Evolutionary conservation across 2,113 vertebrate species (phyloP), one percentile per base, ranked within the genome.

Genomic region (Megaceryle torquata): DNA sequence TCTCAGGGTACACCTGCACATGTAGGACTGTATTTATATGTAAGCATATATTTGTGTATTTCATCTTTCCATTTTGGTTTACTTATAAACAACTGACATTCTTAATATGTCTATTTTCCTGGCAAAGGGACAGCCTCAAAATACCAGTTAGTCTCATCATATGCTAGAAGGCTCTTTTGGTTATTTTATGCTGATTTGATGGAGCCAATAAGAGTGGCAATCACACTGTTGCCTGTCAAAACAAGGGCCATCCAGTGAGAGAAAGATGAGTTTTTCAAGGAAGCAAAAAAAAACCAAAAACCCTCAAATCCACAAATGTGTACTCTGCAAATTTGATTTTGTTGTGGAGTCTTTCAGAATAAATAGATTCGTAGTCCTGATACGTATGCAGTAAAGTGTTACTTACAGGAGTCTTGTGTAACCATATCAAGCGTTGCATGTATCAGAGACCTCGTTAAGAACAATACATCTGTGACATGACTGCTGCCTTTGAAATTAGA

Each of bases 1-100:
- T 65, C 24, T 35, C 25, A 4, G 48, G 0, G 0, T 53, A 13
- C 17, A 10, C 19, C 31, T 79, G 28, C 2, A 1, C 0, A 0
- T 21, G 33, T 43, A 56, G 43, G 41, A 10, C 51, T 67, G 17
- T 41, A 2, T 31, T 65, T 31, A 6, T 25, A 6, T 15, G 24
- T 26, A 26, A 22, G 12, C 21, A 8, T 37, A 24, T 60, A 60
- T 4, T 50, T 74, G 41, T 71, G 20, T 53, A 4, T 39, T 72
- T 87, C 67, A 53, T 11, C 31, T 89, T 87, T 95, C 54, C 18
- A 0, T 54, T 92, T 88, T 69, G n/a, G 6, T 70, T 80, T 67
- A 46, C 41, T 80, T 85, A 7, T 44, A 51, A 59, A 76, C 74
- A 50, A 2, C 31, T 35, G 41, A 26, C 41, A 5, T 4, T 41